phyloP scores from a whole-genome alignment of 2,113 vertebrate species.

The Ochotona curzoniae region DNA sequence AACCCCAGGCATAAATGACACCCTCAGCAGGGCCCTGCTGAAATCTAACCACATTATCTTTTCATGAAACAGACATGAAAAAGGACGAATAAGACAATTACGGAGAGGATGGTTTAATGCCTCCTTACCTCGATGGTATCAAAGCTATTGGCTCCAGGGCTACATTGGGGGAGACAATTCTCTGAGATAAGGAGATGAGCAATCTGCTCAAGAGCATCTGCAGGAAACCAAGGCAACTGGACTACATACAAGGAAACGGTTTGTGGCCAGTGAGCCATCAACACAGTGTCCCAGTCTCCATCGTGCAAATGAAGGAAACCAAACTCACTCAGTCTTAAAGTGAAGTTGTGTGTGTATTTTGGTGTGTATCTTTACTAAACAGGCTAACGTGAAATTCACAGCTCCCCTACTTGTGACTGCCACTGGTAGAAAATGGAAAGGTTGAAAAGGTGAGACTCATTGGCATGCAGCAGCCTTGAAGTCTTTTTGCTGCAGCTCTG shows the following conservation, averaged over 20 bases:
- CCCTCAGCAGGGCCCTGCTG: conserved; percentile 29
- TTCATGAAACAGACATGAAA: conserved; percentile 73
- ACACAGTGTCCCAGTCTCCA: conserved; percentile 50
- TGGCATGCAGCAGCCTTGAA: neutral
- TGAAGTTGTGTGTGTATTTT: conserved; percentile 62
- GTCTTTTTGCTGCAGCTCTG: neutral
- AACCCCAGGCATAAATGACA: conserved; percentile 73
- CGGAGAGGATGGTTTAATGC: conserved; percentile 61
- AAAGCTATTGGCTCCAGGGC: neutral
- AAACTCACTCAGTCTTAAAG: conserved; percentile 2
- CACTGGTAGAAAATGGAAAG: neutral
- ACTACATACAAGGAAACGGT: conserved; percentile 44
- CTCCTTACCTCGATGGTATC: conserved; percentile 61
- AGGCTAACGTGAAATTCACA: conserved; percentile 63
- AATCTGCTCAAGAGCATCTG: conserved; percentile 52
- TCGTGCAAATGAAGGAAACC: conserved; percentile 57
- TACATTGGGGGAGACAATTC: conserved; percentile 46
- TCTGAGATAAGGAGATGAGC: conserved; percentile 72
- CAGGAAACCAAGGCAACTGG: conserved; percentile 70
- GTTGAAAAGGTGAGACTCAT: conserved; percentile 18
- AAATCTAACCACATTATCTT: conserved; percentile 63
- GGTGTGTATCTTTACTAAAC: neutral
- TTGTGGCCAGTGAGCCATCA: conserved; percentile 65
- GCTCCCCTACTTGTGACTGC: conserved; percentile 11
- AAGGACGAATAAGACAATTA: conserved; percentile 52